Percentiles rank a stretch among this genome's conserved stretches.
Conservation (phyloP, 2,113 vertebrate genomes). For the Microtus oregoni region DNA sequence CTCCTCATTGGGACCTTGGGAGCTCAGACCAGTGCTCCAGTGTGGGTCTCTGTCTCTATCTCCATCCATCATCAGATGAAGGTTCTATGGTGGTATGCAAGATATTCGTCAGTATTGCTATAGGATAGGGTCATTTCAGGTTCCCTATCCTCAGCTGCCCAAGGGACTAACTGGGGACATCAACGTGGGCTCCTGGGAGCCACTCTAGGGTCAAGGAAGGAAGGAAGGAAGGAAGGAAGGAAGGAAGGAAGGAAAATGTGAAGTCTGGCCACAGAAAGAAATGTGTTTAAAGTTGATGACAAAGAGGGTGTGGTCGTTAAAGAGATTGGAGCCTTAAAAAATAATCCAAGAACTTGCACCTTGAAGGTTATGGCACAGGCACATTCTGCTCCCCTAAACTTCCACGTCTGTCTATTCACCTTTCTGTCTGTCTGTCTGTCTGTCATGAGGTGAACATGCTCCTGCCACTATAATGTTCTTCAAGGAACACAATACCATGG, state of each 20-base stretch:
- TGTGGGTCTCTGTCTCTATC: too few species aligned
- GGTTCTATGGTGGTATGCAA: too few species aligned
- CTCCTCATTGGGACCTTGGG: too few species aligned
- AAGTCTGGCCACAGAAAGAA: neutral
- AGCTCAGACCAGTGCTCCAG: too few species aligned
- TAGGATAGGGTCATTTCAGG: too few species aligned
- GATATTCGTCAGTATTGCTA: too few species aligned
- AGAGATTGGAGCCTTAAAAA: neutral
- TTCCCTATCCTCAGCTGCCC: too few species aligned
- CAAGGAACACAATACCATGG: neutral
- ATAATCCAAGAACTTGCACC: neutral
- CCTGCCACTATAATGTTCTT: neutral
- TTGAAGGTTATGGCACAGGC: neutral
- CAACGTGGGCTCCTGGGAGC: too few species aligned
- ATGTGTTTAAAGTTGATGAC: neutral
- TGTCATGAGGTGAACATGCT: neutral
- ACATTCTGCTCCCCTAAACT: neutral
- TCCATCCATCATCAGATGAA: too few species aligned
- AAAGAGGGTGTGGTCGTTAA: neutral
- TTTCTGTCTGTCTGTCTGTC: neutral
- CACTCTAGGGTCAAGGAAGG: too few species aligned
- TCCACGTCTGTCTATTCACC: neutral
- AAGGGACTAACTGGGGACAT: too few species aligned
- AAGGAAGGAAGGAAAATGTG: neutral
- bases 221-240: neutral